These are phyloP conservation scores for Calyptomena viridis DNA, from an alignment of 2,113 vertebrate genomes.

Conservation along the genomic window DNA sequence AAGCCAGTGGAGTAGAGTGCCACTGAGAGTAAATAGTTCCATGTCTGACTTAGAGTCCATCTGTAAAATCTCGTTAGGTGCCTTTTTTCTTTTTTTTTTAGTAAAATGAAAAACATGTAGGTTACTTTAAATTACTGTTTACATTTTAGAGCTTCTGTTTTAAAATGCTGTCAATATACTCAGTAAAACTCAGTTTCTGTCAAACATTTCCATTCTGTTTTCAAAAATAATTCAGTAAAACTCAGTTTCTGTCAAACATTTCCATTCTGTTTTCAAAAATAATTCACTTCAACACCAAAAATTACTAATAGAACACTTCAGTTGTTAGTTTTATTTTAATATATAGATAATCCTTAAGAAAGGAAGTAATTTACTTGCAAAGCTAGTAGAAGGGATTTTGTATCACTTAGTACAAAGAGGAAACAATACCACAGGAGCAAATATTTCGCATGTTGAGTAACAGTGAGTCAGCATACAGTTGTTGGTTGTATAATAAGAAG, in stretches of 20 bases:
- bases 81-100: not conserved
- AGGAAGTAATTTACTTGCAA: not conserved
- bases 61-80: not conserved
- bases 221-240: not conserved
- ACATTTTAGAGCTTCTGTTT: not conserved
- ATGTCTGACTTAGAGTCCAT: not conserved
- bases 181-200: not conserved
- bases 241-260: not conserved
- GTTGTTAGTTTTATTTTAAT: not conserved
- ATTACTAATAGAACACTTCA: not conserved
- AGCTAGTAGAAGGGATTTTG: not conserved
- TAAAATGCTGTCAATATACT: not conserved
- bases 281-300: not conserved
- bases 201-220: not conserved
- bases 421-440: not conserved
- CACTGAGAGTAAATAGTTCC: not conserved
- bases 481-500: fast-evolving
- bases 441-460: not conserved
- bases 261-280: not conserved
- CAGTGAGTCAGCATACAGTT: not conserved
- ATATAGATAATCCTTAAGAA: not conserved
- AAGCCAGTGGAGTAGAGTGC: not conserved
- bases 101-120: not conserved
- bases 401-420: not conserved
- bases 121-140: not conserved